Evolutionary conservation across 2,888 invertebrate genomes (phyloP).

Genomic region (Resseliella maxima): DNA sequence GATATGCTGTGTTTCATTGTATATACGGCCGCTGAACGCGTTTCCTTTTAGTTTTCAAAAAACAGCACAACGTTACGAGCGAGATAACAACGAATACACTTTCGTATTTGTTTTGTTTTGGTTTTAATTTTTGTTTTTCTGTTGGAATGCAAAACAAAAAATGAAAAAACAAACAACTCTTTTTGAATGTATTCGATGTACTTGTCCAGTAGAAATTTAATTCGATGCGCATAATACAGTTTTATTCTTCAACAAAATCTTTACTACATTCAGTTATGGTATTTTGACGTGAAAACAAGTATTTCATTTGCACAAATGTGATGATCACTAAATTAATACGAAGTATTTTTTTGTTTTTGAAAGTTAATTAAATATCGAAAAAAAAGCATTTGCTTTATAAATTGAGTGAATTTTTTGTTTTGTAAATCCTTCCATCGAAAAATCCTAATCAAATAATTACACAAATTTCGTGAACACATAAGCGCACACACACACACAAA

Average conservation of each 20-base stretch:
- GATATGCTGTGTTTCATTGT: background rate
- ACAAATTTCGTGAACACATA: too few species aligned
- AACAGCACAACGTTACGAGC: background rate
- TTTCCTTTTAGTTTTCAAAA: conserved; percentile 16
- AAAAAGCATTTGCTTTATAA: background rate
- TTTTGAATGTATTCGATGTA: background rate
- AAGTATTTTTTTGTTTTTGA: background rate
- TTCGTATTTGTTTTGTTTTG: background rate
- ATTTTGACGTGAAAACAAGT: conserved; percentile 34
- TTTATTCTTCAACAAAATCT: background rate
- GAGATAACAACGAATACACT: background rate
- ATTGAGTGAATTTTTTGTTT: background rate
- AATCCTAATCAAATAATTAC: background rate
- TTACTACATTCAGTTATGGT: background rate
- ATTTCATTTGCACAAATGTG: background rate
- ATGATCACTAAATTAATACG: background rate
- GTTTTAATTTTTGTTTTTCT: background rate
- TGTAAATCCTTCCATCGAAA: background rate
- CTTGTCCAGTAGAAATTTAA: background rate
- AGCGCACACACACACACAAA: background rate
- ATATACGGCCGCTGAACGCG: background rate
- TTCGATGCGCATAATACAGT: background rate
- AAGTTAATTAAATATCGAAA: background rate
- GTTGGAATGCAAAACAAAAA: background rate
- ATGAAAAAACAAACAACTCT: too few species aligned